Base-by-base conservation (phyloP, 2,113 vertebrate species). In the Himantopus leucocephalus region DNA sequence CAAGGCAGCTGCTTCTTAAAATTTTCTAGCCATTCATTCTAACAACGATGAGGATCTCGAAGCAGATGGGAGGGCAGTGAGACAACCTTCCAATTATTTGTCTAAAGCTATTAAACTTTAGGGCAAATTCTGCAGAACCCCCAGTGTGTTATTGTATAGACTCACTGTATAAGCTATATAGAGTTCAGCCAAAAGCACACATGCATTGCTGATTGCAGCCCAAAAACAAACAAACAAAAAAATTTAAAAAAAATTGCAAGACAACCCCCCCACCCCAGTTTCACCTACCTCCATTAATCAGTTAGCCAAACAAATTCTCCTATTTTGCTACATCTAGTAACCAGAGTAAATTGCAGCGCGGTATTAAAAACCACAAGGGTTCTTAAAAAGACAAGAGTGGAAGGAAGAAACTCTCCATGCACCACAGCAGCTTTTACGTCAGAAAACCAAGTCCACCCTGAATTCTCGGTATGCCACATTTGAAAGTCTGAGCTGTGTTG, bases 221-320 rank as follows among this genome's bases (percentile, higher is more conserved):
- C 79, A 68, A 27, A 79, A 86, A 64, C 37, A 37, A 37, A 37
- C 37, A 37, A 37, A 37, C 37, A 56, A 4, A 8, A 24, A 58
- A 6, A 7, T 8, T 10, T 3, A 43, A 23, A 22, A 35, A 45
- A 50, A 16, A 39, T 77, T 91, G 80, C 92, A 97, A 75, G 85
- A 35, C 71, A 75, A 5, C 30, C n/a, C 56, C 94, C 94, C 95
- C 76, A 0, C 26, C 94, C 92, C 85, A 62, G 81, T 94, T 97
- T 76, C 93, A 98, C 97, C 97, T 92, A 98, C 95, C 96, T 98
- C 96, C 91, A 98, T 96, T 74, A 92, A 96, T 94, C 97, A 97
- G 96, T 95, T 96, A 96, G 97, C 92, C 97, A 97, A 98, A 97
- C 73, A 92, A 97, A 95, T 74, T 97, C 93, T 97, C 96, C 85